Evolutionary conservation across 2,113 vertebrate species (phyloP).

Genomic region (Procapra przewalskii): DNA sequence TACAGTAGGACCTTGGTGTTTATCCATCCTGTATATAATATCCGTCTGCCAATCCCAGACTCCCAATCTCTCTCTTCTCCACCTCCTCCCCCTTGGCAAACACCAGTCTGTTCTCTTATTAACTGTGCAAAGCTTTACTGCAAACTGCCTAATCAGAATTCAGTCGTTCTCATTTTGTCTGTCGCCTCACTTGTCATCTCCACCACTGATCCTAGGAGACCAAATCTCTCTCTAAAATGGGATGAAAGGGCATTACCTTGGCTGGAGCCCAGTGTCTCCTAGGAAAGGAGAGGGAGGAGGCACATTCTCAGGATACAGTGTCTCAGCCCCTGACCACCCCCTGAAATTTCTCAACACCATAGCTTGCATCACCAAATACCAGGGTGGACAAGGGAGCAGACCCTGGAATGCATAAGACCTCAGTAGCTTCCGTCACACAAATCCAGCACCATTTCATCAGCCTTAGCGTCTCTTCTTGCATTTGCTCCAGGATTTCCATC

Average conservation of each 20-base stretch:
- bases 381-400: neutral
- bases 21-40: neutral
- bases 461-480: neutral
- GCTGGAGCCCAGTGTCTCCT: constrained; percentile 19
- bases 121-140: neutral
- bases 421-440: neutral
- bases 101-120: neutral
- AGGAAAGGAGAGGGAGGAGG: neutral
- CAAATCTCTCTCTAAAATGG: neutral
- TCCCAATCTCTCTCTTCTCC: neutral
- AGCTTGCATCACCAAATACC: neutral
- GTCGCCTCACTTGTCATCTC: neutral
- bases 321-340: fast-evolving
- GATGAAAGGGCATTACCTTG: neutral
- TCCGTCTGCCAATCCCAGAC: neutral
- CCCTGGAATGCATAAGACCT: too few relatives aligned
- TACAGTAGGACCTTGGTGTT: neutral
- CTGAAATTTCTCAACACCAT: neutral
- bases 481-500: too few relatives aligned
- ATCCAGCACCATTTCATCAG: neutral
- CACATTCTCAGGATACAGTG: neutral
- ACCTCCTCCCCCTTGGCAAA: neutral
- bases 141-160: neutral
- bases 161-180: too few relatives aligned
- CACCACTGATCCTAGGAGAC: fast-evolving